Conservation (phyloP, 2,888 invertebrate genomes). For the Himalopsyche kuldschensis region DNA sequence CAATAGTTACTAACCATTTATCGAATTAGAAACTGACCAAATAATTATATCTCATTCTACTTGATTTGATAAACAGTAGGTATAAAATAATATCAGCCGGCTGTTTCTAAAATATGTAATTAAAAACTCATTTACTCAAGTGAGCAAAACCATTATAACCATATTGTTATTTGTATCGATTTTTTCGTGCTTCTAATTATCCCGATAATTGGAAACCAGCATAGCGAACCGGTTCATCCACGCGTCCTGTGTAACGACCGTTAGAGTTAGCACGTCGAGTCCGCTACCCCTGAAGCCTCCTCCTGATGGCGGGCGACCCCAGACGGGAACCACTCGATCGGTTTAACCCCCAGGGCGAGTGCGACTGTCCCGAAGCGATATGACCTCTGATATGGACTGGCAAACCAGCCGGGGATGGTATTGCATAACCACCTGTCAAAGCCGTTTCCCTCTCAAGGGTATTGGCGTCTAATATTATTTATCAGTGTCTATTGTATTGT, state of each 20-base stretch:
- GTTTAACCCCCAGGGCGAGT: not conserved
- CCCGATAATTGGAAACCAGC: not conserved
- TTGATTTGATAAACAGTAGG: no score
- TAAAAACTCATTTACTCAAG: no score
- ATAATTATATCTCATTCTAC: no score
- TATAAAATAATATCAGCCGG: no score
- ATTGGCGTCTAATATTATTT: no score
- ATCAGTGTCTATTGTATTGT: no score
- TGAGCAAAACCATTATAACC: no score
- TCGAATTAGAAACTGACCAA: no score
- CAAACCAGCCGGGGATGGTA: not conserved
- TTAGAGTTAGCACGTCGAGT: not conserved
- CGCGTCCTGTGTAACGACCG: not conserved
- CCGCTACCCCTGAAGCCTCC: not conserved
- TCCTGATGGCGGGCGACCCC: not conserved
- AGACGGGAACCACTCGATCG: not conserved
- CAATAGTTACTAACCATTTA: no score
- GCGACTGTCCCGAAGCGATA: not conserved
- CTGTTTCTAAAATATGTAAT: no score
- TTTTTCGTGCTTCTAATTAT: not conserved
- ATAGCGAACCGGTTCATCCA: not conserved
- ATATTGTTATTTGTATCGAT: no score
- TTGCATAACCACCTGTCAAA: not conserved
- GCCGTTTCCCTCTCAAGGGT: not conserved
- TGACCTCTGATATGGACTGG: not conserved